phyloP scores from a whole-genome alignment of 2,888 invertebrate genomes.

The Meta bourneti region DNA sequence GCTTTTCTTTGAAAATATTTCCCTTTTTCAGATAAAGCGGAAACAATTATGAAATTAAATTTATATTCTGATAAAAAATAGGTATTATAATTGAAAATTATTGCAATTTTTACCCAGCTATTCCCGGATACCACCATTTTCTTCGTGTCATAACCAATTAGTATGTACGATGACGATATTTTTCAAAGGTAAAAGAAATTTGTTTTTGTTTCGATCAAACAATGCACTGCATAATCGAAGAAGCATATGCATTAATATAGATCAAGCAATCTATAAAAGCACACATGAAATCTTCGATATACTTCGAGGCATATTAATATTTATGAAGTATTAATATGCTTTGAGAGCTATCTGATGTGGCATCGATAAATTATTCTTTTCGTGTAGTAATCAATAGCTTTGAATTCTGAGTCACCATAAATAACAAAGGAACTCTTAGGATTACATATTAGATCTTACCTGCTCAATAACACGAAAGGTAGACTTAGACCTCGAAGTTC shows the following conservation, averaged over 20 bases:
- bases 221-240: background rate
- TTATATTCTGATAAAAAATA: no score
- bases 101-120: no score
- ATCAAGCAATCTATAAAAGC: background rate
- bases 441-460: background rate
- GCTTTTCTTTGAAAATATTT: no score
- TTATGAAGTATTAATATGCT: background rate
- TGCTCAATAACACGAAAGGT: background rate
- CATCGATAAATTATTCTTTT: background rate
- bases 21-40: no score
- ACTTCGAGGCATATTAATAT: background rate
- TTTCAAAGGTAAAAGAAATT: background rate
- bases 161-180: background rate
- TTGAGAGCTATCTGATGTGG: background rate
- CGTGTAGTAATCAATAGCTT: background rate
- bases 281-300: background rate
- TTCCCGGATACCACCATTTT: no score
- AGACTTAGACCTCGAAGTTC: background rate
- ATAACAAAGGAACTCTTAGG: background rate
- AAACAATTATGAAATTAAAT: no score
- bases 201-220: background rate
- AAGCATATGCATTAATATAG: background rate
- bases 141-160: no score
- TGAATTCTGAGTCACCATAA: background rate
- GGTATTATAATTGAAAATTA: no score